phyloP scores from a whole-genome alignment of 2,113 vertebrate genomes.

The Chloropsis hardwickii region DNA sequence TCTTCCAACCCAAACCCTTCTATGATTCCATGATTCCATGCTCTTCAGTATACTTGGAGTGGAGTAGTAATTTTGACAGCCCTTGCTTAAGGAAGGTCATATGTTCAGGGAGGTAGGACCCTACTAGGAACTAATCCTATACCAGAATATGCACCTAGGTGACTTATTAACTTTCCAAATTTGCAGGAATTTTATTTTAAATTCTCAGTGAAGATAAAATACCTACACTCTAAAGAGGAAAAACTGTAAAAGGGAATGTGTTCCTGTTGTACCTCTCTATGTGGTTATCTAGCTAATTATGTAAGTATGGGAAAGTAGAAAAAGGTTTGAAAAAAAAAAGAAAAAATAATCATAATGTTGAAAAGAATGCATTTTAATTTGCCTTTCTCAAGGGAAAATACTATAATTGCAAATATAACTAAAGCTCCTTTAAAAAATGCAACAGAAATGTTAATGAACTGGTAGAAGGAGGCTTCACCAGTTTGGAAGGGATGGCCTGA shows the following conservation, averaged over 20 bases:
- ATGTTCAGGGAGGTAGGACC: not conserved
- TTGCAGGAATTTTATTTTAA: not conserved
- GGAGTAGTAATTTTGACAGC: not conserved
- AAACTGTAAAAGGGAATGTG: not conserved
- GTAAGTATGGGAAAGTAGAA: not conserved
- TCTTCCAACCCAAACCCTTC: not conserved
- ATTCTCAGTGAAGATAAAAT: not conserved
- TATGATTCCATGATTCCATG: not conserved
- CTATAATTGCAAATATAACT: not conserved
- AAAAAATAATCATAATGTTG: not conserved
- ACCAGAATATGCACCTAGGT: not conserved
- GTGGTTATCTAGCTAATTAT: not conserved
- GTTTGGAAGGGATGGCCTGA: not conserved
- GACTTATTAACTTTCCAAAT: not conserved
- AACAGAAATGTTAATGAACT: not conserved
- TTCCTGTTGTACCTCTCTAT: accelerated
- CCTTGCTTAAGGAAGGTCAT: not conserved
- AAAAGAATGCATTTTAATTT: not conserved
- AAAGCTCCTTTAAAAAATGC: not conserved
- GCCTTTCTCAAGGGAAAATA: not conserved
- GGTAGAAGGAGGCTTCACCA: not conserved
- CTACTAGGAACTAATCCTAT: not conserved
- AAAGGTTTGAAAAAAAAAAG: not conserved
- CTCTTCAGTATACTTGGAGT: not conserved
- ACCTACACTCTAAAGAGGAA: not conserved